Percentiles rank a stretch among this genome's conserved stretches.
These are phyloP conservation scores for Magallana nippona DNA, from an alignment of 2,888 invertebrate genomes.

Conservation along the genomic window DNA sequence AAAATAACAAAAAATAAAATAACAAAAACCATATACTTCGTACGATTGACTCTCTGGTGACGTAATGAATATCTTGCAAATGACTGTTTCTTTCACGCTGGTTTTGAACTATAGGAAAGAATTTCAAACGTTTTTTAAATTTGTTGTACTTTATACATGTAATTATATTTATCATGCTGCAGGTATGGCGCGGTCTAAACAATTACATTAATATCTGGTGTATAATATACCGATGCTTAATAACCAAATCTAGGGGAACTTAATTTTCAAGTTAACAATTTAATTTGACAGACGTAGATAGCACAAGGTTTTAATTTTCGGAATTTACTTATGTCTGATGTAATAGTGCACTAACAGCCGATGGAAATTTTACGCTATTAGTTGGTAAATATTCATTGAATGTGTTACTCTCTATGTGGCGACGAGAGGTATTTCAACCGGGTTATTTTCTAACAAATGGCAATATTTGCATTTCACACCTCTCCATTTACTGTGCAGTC, in stretches of 20 bases:
- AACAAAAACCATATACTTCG: no score
- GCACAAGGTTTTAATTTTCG: neutral
- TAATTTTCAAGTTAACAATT: constrained; percentile 16
- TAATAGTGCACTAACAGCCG: neutral
- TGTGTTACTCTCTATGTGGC: constrained; percentile 11
- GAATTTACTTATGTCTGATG: constrained; percentile 13
- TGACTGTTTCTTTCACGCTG: neutral
- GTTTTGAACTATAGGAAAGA: neutral
- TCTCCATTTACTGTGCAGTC: neutral
- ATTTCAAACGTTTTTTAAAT: neutral
- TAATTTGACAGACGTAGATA: constrained; percentile 18
- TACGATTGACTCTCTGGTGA: no score
- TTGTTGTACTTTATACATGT: neutral
- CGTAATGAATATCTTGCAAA: neutral
- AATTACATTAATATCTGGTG: neutral
- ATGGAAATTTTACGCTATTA: neutral
- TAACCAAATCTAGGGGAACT: constrained; percentile 2
- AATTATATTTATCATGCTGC: no score
- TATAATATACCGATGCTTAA: neutral
- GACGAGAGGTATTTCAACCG: neutral
- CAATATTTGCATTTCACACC: constrained; percentile 6
- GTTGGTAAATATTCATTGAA: neutral
- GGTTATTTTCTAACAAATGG: constrained; percentile 18
- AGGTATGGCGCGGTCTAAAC: neutral
- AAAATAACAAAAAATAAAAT: no score